Evolutionary conservation across 2,888 invertebrate species (phyloP).

Genomic region (Rotaria socialis): DNA sequence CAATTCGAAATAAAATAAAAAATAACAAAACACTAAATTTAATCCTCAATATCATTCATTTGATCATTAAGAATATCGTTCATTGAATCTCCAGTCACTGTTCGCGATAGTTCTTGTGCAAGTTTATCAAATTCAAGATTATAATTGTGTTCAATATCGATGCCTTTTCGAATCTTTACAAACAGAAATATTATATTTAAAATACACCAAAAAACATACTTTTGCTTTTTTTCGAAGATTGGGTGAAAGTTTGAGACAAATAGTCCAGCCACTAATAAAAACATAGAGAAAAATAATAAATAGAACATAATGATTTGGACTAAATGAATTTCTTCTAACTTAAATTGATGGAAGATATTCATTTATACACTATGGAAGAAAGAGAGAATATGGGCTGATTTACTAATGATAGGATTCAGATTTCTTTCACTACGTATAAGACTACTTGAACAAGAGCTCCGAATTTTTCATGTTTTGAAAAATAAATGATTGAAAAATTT

Average conservation of each 20-base stretch:
- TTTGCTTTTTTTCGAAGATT: conserved; percentile 71
- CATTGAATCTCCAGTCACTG: not conserved
- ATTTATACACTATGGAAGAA: too few species aligned
- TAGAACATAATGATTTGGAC: too few species aligned
- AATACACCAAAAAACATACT: conserved; percentile 49
- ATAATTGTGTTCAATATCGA: not conserved
- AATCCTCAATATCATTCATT: not conserved
- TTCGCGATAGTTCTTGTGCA: conserved; percentile 8
- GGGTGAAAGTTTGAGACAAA: conserved; percentile 80
- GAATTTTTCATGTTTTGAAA: too few species aligned
- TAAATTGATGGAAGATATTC: too few species aligned
- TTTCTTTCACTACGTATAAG: too few species aligned
- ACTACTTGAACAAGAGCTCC: too few species aligned
- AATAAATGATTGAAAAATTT: too few species aligned
- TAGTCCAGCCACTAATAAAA: conserved; percentile 69
- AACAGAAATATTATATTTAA: not conserved
- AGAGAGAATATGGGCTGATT: too few species aligned
- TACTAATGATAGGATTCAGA: too few species aligned
- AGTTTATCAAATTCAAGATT: conserved; percentile 5
- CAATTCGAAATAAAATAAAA: not conserved
- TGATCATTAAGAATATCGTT: not conserved
- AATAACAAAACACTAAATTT: not conserved
- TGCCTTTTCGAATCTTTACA: not conserved
- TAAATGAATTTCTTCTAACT: too few species aligned
- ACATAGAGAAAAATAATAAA: too few species aligned